Evolutionary conservation across 2,797 vertebrate genomes (phyloP).

Genomic region (Phyllotis vaccarum): DNA sequence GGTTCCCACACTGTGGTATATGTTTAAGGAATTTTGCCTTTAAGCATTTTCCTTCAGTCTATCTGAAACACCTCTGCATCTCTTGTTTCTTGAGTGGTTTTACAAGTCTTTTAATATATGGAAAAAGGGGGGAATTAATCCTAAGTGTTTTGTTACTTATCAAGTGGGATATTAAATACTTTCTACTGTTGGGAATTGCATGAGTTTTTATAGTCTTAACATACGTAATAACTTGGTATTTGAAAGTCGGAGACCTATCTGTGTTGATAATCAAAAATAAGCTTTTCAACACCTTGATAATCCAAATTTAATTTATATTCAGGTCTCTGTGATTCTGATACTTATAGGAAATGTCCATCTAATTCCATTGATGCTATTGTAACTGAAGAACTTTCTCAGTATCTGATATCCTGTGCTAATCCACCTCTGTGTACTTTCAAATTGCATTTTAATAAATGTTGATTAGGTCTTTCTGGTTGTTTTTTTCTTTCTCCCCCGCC

Average conservation of each 20-base stretch:
- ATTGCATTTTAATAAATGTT: conserved; percentile 57
- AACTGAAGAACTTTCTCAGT: conserved; percentile 49
- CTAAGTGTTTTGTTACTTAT: conserved; percentile 15
- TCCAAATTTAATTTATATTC: conserved; percentile 32
- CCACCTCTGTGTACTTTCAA: conserved; percentile 56
- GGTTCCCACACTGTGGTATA: background rate
- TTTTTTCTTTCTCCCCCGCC: background rate
- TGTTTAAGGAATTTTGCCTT: conserved; percentile 71
- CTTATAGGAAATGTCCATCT: conserved; percentile 13
- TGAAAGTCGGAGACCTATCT: conserved; percentile 46
- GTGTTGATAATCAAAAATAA: conserved; percentile 59
- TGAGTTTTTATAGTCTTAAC: conserved; percentile 57
- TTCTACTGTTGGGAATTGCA: conserved; percentile 8
- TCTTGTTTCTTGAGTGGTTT: conserved; percentile 56
- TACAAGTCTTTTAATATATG: conserved; percentile 58
- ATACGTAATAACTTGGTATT: conserved; percentile 42
- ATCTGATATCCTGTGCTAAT: conserved; percentile 54
- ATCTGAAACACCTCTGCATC: conserved; percentile 56
- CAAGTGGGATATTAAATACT: conserved; percentile 52
- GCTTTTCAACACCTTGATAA: conserved; percentile 64
- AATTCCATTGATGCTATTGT: conserved; percentile 30
- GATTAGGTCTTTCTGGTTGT: background rate
- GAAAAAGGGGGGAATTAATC: conserved; percentile 57
- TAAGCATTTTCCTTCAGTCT: conserved; percentile 62
- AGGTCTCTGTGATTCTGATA: conserved; percentile 19